Conservation (phyloP, 2,797 vertebrate species). For the Falco naumanni region DNA sequence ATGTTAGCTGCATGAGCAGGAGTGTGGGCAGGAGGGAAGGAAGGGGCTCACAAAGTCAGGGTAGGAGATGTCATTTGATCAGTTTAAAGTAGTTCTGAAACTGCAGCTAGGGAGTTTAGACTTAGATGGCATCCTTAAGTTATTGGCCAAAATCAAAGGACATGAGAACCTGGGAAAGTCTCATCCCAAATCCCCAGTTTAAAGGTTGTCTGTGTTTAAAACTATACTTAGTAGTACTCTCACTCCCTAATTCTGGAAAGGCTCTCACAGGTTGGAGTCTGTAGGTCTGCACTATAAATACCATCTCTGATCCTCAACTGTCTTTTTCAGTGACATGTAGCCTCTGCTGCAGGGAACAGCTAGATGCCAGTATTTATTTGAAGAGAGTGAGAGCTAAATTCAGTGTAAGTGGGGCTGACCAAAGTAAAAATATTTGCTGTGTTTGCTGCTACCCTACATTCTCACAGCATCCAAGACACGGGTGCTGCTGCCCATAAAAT, state of each 20-base stretch:
- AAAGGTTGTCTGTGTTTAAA: constrained; percentile 48
- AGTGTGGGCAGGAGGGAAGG: background rate
- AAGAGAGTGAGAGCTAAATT: background rate
- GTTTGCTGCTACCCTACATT: background rate
- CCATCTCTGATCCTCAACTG: constrained; percentile 30
- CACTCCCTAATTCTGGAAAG: constrained; percentile 57
- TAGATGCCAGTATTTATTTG: background rate
- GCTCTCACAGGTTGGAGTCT: constrained; percentile 54
- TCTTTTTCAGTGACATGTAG: constrained; percentile 2
- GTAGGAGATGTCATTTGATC: background rate
- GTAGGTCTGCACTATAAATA: constrained; percentile 63
- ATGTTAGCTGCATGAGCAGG: background rate
- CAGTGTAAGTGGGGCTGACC: background rate
- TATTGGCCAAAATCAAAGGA: background rate
- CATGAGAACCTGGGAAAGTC: background rate
- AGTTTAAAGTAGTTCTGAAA: background rate
- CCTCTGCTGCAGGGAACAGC: background rate
- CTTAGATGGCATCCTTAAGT: background rate
- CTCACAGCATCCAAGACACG: background rate
- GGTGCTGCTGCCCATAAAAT: background rate
- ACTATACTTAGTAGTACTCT: constrained; percentile 15
- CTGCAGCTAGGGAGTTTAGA: background rate
- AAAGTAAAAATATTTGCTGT: background rate
- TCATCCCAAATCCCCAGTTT: background rate
- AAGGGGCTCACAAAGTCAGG: background rate